Percentiles rank a stretch among this genome's conserved stretches.
Evolutionary conservation across 2,888 invertebrate species (phyloP).

Genomic region (Cephonodes hylas): DNA sequence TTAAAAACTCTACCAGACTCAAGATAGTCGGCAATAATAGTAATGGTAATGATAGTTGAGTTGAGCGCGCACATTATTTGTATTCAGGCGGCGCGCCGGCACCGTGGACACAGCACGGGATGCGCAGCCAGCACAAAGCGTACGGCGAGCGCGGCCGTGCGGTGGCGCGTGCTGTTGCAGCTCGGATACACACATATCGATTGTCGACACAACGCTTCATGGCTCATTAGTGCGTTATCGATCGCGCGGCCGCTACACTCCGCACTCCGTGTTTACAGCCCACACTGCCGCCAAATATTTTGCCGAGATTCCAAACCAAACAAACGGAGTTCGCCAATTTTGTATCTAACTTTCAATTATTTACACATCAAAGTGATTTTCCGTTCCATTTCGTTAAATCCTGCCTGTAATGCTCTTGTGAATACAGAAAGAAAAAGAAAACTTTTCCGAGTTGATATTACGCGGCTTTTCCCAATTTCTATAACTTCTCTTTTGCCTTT

Average conservation of each 20-base stretch:
- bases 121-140: background rate
- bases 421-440: slow-evolving; percentile 43
- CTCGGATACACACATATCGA: slow-evolving; percentile 11
- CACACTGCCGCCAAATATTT: slow-evolving; percentile 12
- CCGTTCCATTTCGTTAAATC: slow-evolving; percentile 51
- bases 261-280: slow-evolving; percentile 23
- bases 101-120: background rate
- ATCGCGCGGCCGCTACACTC: slow-evolving; percentile 34
- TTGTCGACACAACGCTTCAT: slow-evolving; percentile 48
- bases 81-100: background rate
- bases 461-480: slow-evolving; percentile 13
- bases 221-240: slow-evolving; percentile 68
- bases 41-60: background rate
- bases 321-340: slow-evolving; percentile 45
- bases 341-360: slow-evolving; percentile 58
- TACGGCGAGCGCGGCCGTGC: background rate
- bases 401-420: slow-evolving; percentile 53
- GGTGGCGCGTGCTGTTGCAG: slow-evolving; percentile 13
- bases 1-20: background rate
- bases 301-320: slow-evolving; percentile 31
- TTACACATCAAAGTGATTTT: slow-evolving; percentile 60
- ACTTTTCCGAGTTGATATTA: slow-evolving; percentile 26
- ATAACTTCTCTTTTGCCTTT: slow-evolving; percentile 21
- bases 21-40: background rate
- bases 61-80: background rate